phyloP scores from a whole-genome alignment of 2,113 vertebrate species.

The Gopherus flavomarginatus region DNA sequence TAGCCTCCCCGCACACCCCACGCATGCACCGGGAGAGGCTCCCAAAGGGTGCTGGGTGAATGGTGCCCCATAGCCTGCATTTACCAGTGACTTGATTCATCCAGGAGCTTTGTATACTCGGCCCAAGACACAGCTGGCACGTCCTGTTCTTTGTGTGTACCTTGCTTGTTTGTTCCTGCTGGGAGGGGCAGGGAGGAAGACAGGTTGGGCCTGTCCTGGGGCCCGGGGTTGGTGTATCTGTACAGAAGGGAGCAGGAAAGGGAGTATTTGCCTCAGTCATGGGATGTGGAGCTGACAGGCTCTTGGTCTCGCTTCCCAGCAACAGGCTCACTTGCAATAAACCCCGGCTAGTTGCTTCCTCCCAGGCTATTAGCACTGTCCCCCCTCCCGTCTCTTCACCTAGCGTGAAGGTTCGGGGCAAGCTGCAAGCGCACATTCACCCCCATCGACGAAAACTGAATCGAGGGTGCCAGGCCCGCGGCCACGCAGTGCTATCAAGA shows the following conservation, averaged over 20 bases:
- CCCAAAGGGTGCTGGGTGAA: neutral
- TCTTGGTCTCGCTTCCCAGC: neutral
- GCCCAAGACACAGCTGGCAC: neutral
- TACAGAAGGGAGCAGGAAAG: neutral
- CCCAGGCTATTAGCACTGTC: neutral
- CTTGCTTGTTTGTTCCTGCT: neutral
- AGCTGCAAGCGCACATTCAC: neutral
- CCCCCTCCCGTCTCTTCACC: neutral
- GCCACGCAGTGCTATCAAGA: no score
- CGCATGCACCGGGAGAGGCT: neutral
- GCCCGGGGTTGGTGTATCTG: neutral
- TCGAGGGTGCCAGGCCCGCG: no score
- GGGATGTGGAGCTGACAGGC: neutral
- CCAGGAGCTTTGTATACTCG: neutral
- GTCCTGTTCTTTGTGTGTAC: neutral
- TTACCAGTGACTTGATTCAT: neutral
- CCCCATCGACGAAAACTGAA: no score
- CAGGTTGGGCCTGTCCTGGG: neutral
- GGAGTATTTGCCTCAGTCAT: neutral
- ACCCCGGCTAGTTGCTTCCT: neutral
- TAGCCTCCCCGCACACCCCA: neutral
- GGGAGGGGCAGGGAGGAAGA: neutral
- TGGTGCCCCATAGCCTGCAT: neutral
- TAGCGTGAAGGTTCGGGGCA: neutral
- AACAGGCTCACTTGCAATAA: neutral